Base-by-base conservation (phyloP, 2,888 invertebrate species). In the Mesorhabditis spiculigera region DNA sequence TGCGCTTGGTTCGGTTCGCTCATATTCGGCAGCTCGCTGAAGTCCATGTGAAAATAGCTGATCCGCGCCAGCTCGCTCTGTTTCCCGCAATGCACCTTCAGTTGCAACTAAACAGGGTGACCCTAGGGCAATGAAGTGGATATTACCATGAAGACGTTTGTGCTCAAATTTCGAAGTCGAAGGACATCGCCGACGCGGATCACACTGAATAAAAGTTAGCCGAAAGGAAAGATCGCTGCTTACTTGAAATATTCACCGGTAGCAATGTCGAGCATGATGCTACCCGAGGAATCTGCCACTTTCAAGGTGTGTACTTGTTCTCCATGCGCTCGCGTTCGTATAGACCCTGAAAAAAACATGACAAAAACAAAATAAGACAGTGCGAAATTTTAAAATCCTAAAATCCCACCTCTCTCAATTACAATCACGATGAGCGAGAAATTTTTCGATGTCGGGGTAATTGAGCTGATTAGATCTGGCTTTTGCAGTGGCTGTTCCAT, bases 31-130 rank as follows among this genome's bases (percentile, higher is more conserved):
- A n/a, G 8, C 58, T 50, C 58, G 10, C 10, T 13, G 58, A 50
- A 50, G 10, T 13, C 8, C 8, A 50, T 13, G 10, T 50, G 58
- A n/a, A 50, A 50, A n/a, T 50, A 10, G 58, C 58, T n/a, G n/a
- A 50, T 50, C n/a, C 58, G 8, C 58, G 58, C 58, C 58, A 50
- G n/a, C n/a, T 50, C 58, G 10, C 10, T 13, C 10, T 50, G n/a
- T n/a, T 50, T 50, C n/a, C 58, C 58, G n/a, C 58, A 50, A 50
- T 50, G n/a, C 8, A 50, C 58, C n/a, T 50, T 50, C 58, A 50
- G 8, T 50, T 50, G 8, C 8, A n/a, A 13, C 58, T 50, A n/a
- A 50, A 50, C 8, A n/a, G n/a, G 8, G 58, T 50, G n/a, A 10
- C 8, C n/a, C 8, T 50, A 50, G 10, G 3, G n/a, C n/a, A 50